Conservation (phyloP, 2,797 vertebrate species). For the Coreius guichenoti region DNA sequence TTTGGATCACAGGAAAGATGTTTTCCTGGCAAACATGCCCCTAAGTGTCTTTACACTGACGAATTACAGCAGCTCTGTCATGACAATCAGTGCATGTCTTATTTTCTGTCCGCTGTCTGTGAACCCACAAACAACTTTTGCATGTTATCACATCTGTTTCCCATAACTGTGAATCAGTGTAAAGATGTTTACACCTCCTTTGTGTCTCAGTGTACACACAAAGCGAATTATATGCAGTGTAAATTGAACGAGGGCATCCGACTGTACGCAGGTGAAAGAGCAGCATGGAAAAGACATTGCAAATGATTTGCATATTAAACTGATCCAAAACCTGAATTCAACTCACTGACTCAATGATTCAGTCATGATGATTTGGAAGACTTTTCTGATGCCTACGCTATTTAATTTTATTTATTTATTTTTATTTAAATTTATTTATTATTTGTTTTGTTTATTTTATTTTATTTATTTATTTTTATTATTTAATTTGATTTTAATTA, state of each 20-base stretch:
- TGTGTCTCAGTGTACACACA: not conserved
- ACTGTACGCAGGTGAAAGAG: not conserved
- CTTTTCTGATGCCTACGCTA: not conserved
- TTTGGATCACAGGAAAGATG: not conserved
- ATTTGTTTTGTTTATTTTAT: no score
- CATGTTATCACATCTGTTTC: slow-evolving; percentile 6
- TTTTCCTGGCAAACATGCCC: slow-evolving; percentile 7
- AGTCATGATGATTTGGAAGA: not conserved
- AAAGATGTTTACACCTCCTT: not conserved
- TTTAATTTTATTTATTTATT: no score
- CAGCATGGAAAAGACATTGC: not conserved
- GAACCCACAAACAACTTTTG: not conserved
- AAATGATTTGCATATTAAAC: not conserved
- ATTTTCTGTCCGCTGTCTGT: not conserved
- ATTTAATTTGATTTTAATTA: no score
- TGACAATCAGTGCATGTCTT: not conserved
- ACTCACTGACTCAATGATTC: not conserved
- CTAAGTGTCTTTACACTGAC: not conserved
- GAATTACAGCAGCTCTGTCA: slow-evolving; percentile 1
- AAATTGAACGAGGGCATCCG: not conserved
- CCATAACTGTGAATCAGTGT: not conserved
- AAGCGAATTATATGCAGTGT: not conserved
- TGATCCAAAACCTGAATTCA: not conserved
- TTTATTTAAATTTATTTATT: no score
- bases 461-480: no score